Percentiles rank a stretch among this genome's conserved stretches.
Evolutionary conservation across 2,797 vertebrate species (phyloP).

Genomic region (Coranthus polyacanthus): DNA sequence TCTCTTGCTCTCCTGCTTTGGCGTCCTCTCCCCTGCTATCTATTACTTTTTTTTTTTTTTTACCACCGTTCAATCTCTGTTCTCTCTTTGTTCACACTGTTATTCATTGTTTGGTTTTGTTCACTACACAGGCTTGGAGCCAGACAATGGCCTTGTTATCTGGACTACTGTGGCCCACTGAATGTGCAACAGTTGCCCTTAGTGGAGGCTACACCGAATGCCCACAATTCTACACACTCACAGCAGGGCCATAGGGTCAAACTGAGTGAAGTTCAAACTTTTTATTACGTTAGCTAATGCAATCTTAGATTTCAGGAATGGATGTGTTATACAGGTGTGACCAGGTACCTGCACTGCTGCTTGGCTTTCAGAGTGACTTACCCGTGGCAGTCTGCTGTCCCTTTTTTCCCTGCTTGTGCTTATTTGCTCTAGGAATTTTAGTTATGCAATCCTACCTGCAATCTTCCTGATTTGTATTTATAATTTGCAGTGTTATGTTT

Average conservation of each 20-base stretch:
- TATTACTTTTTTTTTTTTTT: slow-evolving; percentile 28
- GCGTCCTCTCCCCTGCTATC: slow-evolving; percentile 33
- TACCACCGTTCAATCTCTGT: slow-evolving; percentile 55
- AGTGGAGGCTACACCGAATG: slow-evolving; percentile 44
- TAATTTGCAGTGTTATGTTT: background rate
- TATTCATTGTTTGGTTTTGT: slow-evolving; percentile 76
- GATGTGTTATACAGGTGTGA: slow-evolving; percentile 6
- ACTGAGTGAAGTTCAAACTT: slow-evolving; percentile 24
- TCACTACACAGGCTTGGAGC: slow-evolving; percentile 56
- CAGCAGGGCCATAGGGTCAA: slow-evolving; percentile 40
- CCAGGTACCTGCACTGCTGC: slow-evolving; percentile 25
- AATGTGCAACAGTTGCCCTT: slow-evolving; percentile 70
- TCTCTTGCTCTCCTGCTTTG: slow-evolving; percentile 46
- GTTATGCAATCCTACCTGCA: slow-evolving; percentile 10
- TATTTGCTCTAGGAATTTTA: slow-evolving; percentile 22
- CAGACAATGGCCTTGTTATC: slow-evolving; percentile 78
- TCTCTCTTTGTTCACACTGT: slow-evolving; percentile 67
- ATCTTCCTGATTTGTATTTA: slow-evolving; percentile 2
- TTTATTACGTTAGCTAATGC: slow-evolving; percentile 22
- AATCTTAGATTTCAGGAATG: slow-evolving; percentile 25
- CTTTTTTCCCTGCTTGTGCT: slow-evolving; percentile 51
- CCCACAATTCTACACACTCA: slow-evolving; percentile 41
- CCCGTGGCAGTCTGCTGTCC: slow-evolving; percentile 13
- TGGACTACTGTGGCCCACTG: slow-evolving; percentile 56
- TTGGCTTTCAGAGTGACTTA: slow-evolving; percentile 41